Evolutionary conservation across 2,113 vertebrate genomes (phyloP), one percentile per base, ranked within the genome.

Genomic region (Phainopepla nitens): DNA sequence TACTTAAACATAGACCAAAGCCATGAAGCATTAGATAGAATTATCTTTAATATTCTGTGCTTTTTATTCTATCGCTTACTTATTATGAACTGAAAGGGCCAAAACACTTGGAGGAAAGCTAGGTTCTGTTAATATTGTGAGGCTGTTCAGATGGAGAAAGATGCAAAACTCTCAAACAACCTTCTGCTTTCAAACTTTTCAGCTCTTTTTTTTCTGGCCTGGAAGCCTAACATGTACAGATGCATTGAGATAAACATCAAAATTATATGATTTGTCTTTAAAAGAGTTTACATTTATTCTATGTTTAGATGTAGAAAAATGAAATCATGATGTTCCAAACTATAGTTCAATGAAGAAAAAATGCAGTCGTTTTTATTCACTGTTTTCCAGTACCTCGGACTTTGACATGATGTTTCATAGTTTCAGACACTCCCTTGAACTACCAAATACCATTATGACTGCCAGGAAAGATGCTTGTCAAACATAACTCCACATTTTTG

Each of bases 381-480:
- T 83, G 36, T 42, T 68, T 79, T 70, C 44, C 71, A 69, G 13
- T 84, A 41, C 35, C 31, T 54, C 42, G 31, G 53, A 89, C 5
- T 95, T 90, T 93, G 53, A 68, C 6, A 2, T 64, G 50, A 87
- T 60, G 7, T 76, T 94, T 90, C 58, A 35, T 62, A 71, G 39
- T 81, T 93, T 92, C 51, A 89, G 39, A 65, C 39, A 68, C n/a
- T 90, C 17, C 25, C n/a, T 71, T 90, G 58, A 64, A 71, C 81
- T 93, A 54, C 13, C 54, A 90, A 87, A 82, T 29, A 94, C 4
- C 51, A 49, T 82, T 45, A 83, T 61, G 58, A 86, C 50, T 96
- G 71, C 81, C 81, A 91, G 41, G 31, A 89, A 84, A 41, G 80
- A 92, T 39, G 54, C 25, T 93, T 87, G 57, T 90, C 92, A 94